Conservation (phyloP, 2,113 vertebrate species). For the Alexandromys fortis region DNA sequence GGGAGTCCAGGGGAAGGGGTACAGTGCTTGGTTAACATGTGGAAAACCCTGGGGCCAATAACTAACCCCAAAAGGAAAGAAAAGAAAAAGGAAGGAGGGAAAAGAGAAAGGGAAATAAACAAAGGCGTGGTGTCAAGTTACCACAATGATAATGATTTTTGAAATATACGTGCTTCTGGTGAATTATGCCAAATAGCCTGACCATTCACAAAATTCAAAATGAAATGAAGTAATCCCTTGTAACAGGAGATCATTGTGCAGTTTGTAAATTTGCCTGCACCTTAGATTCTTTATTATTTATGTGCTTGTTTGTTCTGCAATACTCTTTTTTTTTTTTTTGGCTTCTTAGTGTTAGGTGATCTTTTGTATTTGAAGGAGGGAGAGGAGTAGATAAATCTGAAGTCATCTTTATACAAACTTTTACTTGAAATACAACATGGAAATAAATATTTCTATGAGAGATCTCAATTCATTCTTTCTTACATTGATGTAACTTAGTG, state of each 20-base stretch:
- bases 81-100: not conserved
- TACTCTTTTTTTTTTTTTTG: not conserved
- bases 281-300: not conserved
- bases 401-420: not conserved
- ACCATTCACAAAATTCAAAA: not conserved
- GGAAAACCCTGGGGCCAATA: not conserved
- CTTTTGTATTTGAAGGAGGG: not conserved
- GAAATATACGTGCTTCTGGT: not conserved
- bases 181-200: not conserved
- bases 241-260: not conserved
- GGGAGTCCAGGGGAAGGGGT: not conserved
- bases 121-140: not conserved
- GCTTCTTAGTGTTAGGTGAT: not conserved
- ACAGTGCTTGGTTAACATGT: not conserved
- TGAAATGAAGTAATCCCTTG: not conserved
- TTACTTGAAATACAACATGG: not conserved
- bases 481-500: not conserved
- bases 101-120: not conserved
- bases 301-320: not conserved
- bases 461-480: not conserved
- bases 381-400: not conserved
- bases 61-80: not conserved
- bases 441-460: not conserved
- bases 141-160: not conserved
- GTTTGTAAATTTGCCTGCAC: not conserved